Conservation (phyloP, 23 tunicate genomes). For the Ascidia mentula region DNA sequence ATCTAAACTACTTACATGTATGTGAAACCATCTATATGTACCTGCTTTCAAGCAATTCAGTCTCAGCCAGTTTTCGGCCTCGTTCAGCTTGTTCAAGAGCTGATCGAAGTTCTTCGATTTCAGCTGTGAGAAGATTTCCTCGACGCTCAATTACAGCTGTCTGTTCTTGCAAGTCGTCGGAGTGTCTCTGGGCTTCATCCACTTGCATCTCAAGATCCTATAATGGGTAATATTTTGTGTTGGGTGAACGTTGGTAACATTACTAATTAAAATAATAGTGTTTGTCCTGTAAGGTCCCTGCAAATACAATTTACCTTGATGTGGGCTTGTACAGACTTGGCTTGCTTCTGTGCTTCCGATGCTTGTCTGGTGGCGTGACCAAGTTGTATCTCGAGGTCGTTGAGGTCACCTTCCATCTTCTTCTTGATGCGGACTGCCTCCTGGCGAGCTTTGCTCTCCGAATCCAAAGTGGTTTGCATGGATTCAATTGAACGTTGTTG, state of each 20-base stretch:
- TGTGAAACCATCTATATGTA: background rate
- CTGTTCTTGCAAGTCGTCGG: conserved; percentile 46
- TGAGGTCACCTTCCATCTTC: conserved; percentile 98
- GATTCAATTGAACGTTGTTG: conserved; percentile 92
- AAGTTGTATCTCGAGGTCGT: conserved; percentile 93
- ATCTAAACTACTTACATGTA: background rate
- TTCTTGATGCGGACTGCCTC: conserved; percentile 98
- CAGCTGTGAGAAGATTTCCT: conserved; percentile 81
- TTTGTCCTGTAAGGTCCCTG: too few species aligned
- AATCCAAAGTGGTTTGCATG: conserved; percentile 95
- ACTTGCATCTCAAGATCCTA: conserved; percentile 86
- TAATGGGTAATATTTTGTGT: too few species aligned
- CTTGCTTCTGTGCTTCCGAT: conserved; percentile 83
- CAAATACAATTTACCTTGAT: too few species aligned
- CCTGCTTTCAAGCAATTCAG: conserved; percentile 79
- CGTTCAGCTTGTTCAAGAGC: conserved; percentile 98
- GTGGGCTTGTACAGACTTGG: conserved; percentile 73
- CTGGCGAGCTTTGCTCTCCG: conserved; percentile 90
- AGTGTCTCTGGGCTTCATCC: conserved; percentile 82
- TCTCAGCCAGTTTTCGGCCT: conserved; percentile 90
- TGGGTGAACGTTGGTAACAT: too few species aligned
- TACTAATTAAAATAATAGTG: too few species aligned
- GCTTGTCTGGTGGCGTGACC: conserved; percentile 94
- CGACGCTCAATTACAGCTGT: conserved; percentile 89
- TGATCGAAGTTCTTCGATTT: conserved; percentile 85